phyloP scores from a whole-genome alignment of 2,113 vertebrate genomes.

The Perca flavescens region DNA sequence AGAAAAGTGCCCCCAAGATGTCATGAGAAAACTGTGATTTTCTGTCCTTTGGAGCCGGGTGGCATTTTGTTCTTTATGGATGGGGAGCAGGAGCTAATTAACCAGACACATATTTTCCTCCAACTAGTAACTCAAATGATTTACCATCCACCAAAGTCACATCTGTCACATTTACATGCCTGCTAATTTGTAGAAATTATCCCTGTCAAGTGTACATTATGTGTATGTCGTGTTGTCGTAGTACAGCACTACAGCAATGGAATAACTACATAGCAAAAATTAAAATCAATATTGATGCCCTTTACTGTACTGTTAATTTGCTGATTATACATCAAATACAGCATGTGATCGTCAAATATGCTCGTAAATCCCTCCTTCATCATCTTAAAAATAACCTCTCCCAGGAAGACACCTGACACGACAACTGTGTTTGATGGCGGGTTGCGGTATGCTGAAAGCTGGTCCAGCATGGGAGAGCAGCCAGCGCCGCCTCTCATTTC shows the following conservation, averaged over 20 bases:
- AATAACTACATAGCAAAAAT: neutral
- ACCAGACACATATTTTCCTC: constrained; percentile 27
- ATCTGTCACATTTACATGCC: constrained; percentile 16
- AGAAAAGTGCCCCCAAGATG: constrained; percentile 49
- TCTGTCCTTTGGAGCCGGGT: constrained; percentile 27
- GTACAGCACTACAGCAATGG: neutral
- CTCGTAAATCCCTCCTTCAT: constrained; percentile 55
- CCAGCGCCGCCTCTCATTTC: constrained; percentile 79
- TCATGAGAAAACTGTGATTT: constrained; percentile 48
- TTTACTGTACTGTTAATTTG: constrained; percentile 28
- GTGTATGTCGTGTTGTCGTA: neutral
- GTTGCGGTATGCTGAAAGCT: constrained; percentile 69
- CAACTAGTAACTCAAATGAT: constrained; percentile 20
- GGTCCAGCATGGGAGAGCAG: constrained; percentile 58
- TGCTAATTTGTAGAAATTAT: constrained; percentile 31
- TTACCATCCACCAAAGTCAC: constrained; percentile 22
- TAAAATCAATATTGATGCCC: constrained; percentile 3
- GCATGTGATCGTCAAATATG: constrained; percentile 39
- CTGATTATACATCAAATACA: constrained; percentile 35
- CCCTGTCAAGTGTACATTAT: neutral
- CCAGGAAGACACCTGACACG: constrained; percentile 87
- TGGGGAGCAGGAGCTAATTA: constrained; percentile 49
- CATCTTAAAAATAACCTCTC: constrained; percentile 82
- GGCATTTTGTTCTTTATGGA: constrained; percentile 46
- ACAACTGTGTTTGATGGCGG: constrained; percentile 85